Percentiles rank a stretch among this genome's conserved stretches.
phyloP scores from a whole-genome alignment of 2,888 invertebrate species.

The Nymphalis urticae region DNA sequence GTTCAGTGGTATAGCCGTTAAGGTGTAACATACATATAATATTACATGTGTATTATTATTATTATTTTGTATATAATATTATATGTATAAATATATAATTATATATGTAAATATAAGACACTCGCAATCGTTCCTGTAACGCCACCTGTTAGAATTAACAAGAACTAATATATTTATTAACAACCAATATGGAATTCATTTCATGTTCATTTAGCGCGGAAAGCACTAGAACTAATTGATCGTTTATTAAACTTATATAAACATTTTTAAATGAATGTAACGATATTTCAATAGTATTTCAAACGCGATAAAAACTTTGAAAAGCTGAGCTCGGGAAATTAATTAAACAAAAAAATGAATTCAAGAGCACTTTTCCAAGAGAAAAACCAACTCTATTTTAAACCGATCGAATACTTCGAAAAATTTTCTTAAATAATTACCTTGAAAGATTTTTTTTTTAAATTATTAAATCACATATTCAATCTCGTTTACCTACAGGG shows the following conservation, averaged over 20 bases:
- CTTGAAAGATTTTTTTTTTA: background rate
- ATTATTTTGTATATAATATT: too few species aligned
- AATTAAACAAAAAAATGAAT: constrained; percentile 26
- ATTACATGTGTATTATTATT: too few species aligned
- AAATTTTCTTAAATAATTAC: background rate
- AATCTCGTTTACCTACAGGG: constrained; percentile 74
- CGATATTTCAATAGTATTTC: constrained; percentile 10
- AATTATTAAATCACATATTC: background rate
- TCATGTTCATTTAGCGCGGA: too few species aligned
- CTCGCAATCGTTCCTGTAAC: too few species aligned
- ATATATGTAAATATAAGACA: too few species aligned
- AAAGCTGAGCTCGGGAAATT: constrained; percentile 23
- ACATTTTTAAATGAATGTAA: constrained; percentile 5
- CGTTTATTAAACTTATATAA: constrained; percentile 8
- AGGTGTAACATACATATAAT: too few species aligned
- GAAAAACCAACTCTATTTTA: constrained; percentile 14
- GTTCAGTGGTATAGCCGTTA: too few species aligned
- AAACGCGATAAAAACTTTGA: constrained; percentile 19
- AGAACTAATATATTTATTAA: too few species aligned
- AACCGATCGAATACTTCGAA: background rate
- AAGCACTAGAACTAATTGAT: too few species aligned
- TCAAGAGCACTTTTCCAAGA: constrained; percentile 16
- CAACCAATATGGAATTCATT: too few species aligned
- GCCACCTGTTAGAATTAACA: too few species aligned
- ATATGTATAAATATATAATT: too few species aligned